phyloP scores from a whole-genome alignment of 2,113 vertebrate genomes.

The Ivindomyrus marchei region DNA sequence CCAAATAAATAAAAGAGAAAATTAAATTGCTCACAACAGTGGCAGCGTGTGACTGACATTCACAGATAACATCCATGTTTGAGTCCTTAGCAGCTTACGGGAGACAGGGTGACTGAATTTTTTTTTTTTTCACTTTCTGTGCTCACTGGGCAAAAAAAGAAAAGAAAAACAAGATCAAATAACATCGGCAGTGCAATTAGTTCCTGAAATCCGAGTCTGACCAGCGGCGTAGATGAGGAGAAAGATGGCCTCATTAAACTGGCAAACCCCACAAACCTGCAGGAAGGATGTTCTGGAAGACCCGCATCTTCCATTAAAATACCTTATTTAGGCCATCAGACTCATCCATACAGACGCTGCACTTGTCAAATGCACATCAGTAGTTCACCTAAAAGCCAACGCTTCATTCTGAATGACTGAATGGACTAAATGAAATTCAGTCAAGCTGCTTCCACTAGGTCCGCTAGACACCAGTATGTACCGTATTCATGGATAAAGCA shows the following conservation, averaged over 20 bases:
- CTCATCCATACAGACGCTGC: not conserved
- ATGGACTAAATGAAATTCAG: not conserved
- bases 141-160: slow-evolving; percentile 10
- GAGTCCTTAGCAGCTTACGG: not conserved
- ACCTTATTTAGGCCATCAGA: not conserved
- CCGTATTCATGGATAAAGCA: not conserved
- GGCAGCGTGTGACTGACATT: not conserved
- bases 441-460: not conserved
- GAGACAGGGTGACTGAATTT: slow-evolving; percentile 24
- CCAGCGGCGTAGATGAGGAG: slow-evolving; percentile 18
- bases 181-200: slow-evolving; percentile 44
- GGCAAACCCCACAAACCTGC: not conserved
- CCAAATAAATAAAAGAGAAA: not conserved
- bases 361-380: not conserved
- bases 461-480: not conserved
- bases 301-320: not conserved
- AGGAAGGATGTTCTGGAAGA: not conserved
- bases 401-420: not conserved
- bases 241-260: slow-evolving; percentile 26
- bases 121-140: slow-evolving; percentile 26
- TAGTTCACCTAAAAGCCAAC: not conserved
- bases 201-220: slow-evolving; percentile 36
- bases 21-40: not conserved
- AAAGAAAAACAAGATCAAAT: slow-evolving; percentile 34
- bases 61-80: not conserved